Evolutionary conservation across 1,140 invertebrate genomes (phyloP), one percentile per base, ranked within the genome.

Genomic region (Plodia interpunctella): DNA sequence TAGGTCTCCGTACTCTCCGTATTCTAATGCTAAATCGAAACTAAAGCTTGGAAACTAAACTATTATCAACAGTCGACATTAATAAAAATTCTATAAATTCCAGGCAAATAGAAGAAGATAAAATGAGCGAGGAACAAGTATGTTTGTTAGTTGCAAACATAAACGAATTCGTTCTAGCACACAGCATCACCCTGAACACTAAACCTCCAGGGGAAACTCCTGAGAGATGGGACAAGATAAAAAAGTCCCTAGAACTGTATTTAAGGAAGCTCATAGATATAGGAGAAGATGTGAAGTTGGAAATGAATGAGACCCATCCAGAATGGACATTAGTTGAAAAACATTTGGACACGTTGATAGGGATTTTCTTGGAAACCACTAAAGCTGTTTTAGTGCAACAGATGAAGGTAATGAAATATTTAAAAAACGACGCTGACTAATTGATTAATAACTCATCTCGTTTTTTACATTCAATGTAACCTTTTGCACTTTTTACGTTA

Each of bases 211-310:
- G 88, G 5, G 90, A 90, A 61, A 87, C 84, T 0, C 88, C 90
- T 0, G 90, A 91, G 18, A 65, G 90, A 60, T 91, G 90, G 90
- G 83, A 91, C 70, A 91, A 85, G 69, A 90, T 90, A n/a, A 90
- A 89, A 63, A 74, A 79, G 18, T 87, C 90, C 0, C 60, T 90
- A n/a, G 84, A 90, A 55, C 57, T 83, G 57, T 90, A 90, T 56
- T 67, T 90, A 6, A 87, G 90, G 57, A 90, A 89, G 63, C 63
- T 90, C 8, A 88, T 90, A 49, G 88, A 90, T 49, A 82, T 90
- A 0, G 84, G 84, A 0, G 90, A 90, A 55, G 90, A 90, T 68
- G 83, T 90, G 0, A 90, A 90, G 56, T 51, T 90, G 5, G 90
- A 90, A 59, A 51, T 90, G 9, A 90, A 90, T 38, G 90, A 90